phyloP scores from a whole-genome alignment of 2,113 vertebrate species.

The Xiphophorus hellerii region DNA sequence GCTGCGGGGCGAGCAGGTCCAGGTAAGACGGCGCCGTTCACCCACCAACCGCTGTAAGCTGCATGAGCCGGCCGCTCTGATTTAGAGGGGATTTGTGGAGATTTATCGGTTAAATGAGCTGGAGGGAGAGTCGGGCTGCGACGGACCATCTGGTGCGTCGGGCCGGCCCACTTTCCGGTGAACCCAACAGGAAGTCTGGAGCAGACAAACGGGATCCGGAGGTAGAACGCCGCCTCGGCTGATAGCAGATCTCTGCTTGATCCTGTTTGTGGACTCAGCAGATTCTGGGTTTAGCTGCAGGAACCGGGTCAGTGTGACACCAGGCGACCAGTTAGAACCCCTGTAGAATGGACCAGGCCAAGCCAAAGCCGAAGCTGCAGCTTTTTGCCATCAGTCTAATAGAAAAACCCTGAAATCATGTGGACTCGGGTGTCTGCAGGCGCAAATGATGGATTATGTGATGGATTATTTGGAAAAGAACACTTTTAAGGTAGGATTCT shows the following conservation, averaged over 20 bases:
- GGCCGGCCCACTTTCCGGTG: conserved; percentile 38
- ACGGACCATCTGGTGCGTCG: conserved; percentile 63
- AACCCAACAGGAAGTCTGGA: conserved; percentile 8
- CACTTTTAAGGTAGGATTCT: conserved; percentile 55
- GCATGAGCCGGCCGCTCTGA: conserved; percentile 6
- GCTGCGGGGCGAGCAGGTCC: conserved; percentile 81
- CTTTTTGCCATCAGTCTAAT: conserved; percentile 30
- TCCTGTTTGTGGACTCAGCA: neutral
- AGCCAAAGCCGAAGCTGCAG: conserved; percentile 22
- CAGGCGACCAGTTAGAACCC: conserved; percentile 7
- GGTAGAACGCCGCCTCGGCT: neutral
- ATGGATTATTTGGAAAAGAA: conserved; percentile 54
- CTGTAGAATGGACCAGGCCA: conserved; percentile 37
- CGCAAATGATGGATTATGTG: conserved; percentile 44
- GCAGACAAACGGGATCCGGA: conserved; percentile 10
- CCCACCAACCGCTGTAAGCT: neutral
- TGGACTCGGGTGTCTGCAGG: neutral
- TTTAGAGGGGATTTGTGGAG: conserved; percentile 51
- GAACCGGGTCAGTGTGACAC: neutral
- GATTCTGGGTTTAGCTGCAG: neutral
- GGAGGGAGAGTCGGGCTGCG: conserved; percentile 44
- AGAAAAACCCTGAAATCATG: conserved; percentile 28
- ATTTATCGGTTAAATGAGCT: conserved; percentile 50
- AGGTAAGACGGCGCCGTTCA: conserved; percentile 77
- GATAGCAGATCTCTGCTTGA: neutral